A percentile compares a stretch with the other conserved stretches of the same genome.
Evolutionary conservation across 2,888 invertebrate genomes (phyloP).

Genomic region (Tiphia femorata): DNA sequence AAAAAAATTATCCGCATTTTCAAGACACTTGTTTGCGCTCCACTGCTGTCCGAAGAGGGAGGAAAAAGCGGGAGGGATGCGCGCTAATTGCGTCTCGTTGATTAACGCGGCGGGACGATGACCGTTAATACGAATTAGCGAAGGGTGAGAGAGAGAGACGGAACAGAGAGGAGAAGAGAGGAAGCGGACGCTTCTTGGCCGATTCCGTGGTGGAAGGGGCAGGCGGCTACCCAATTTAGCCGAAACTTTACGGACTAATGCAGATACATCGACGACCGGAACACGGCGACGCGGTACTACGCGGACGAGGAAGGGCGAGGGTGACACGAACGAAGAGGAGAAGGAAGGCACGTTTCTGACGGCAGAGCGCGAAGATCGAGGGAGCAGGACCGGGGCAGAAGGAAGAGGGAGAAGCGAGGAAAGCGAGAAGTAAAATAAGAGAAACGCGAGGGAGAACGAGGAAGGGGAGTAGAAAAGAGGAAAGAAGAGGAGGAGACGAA

Average conservation of each 20-base stretch:
- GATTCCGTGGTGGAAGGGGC: slow-evolving; percentile 19
- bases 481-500: slow-evolving; percentile 16
- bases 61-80: too few species aligned
- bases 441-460: background rate
- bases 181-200: slow-evolving; percentile 30
- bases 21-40: too few species aligned
- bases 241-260: slow-evolving; percentile 26
- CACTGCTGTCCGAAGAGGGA: too few species aligned
- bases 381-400: background rate
- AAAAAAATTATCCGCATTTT: too few species aligned
- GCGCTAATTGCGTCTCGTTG: too few species aligned
- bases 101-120: slow-evolving; percentile 24
- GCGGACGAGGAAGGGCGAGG: too few species aligned
- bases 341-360: too few species aligned
- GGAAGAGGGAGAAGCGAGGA: background rate
- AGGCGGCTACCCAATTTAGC: background rate
- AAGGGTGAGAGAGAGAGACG: too few species aligned
- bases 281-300: too few species aligned
- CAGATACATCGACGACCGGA: slow-evolving; percentile 32
- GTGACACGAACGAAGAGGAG: slow-evolving; percentile 7
- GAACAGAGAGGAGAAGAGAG: too few species aligned
- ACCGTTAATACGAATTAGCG: slow-evolving; percentile 31
- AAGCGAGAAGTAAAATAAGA: background rate
- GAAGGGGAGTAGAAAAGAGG: slow-evolving; percentile 11
- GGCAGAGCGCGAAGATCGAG: too few species aligned